Evolutionary conservation across 2,797 vertebrate species (phyloP), one percentile per base, ranked within the genome.

Genomic region (Chaetodon trifasciatus): DNA sequence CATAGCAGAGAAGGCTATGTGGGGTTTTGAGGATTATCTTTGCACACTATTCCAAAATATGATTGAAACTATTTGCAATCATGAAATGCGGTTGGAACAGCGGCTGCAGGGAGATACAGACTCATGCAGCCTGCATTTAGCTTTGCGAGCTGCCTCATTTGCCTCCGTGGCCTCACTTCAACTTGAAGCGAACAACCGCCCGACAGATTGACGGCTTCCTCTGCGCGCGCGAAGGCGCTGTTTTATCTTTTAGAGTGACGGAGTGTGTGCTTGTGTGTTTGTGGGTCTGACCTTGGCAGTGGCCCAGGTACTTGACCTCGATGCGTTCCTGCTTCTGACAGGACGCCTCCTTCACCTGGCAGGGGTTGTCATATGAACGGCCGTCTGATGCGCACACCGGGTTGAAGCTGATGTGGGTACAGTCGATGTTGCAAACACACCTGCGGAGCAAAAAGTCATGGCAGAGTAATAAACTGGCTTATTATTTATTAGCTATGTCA

Each of bases 371-470:
- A 83, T 99, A 99, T 89, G 98, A 99, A 89, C 96, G 98, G 77
- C 98, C 98, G 63, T 99, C 98, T 13, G 98, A 99, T 93, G 98
- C 98, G 81, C 98, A 99, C 92, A 99, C 98, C 50, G 97, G 98
- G 95, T 99, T 99, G 96, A 98, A 99, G 96, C 98, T 99, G 95
- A 98, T 99, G 94, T 99, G 97, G 84, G 98, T 98, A 88, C 98
- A 99, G 96, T 99, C 98, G 66, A 99, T 99, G 96, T 99, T 99
- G 94, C 98, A 99, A 79, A 99, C 98, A 47, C 98, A 99, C 98
- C 98, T 99, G 93, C 44, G 80, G 50, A 47, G 10, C 13, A 47
- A 78, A 74, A 76, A 56, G 62, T 72, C 32, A n/a, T 5, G 17
- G 61, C 7, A 69, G 66, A 17, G 65, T 12, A 3, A 8, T 0